Conservation (phyloP, 53 echinoderm and acorn worm genomes). For the Zoroaster sp. region DNA sequence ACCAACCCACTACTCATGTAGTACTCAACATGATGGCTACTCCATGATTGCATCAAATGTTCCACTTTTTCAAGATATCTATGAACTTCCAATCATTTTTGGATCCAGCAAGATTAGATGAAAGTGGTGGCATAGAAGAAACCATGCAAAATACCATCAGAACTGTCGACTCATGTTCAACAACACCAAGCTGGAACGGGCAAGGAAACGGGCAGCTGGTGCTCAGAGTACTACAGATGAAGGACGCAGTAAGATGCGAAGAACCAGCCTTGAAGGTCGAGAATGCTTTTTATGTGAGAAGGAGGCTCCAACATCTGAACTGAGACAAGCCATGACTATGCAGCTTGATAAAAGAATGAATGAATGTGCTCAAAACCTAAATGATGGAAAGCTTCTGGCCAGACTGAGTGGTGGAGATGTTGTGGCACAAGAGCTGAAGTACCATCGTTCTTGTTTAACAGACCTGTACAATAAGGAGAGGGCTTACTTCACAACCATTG, state of each 20-base stretch:
- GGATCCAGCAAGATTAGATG: slow-evolving; percentile 44
- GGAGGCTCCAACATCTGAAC: no score
- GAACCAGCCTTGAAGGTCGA: background rate
- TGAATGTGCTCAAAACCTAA: background rate
- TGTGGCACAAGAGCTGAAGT: slow-evolving; percentile 43
- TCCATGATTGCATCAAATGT: slow-evolving; percentile 22
- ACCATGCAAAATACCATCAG: slow-evolving; percentile 18
- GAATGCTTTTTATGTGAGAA: slow-evolving; percentile 29
- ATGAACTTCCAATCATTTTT: slow-evolving; percentile 12
- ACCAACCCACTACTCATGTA: background rate
- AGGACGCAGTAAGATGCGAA: background rate
- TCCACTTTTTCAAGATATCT: background rate
- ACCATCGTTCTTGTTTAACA: slow-evolving; percentile 22
- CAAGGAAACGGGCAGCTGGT: no score
- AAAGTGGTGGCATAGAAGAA: slow-evolving; percentile 28
- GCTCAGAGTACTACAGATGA: background rate
- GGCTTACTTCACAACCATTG: background rate
- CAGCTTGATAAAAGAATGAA: slow-evolving; percentile 1
- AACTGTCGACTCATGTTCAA: slow-evolving; percentile 18
- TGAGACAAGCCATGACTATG: slow-evolving; percentile 43
- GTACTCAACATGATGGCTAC: slow-evolving; percentile 23
- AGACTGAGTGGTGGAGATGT: slow-evolving; percentile 27
- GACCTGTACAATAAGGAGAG: slow-evolving; percentile 45
- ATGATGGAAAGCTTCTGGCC: slow-evolving; percentile 23
- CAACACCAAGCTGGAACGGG: slow-evolving; percentile 46